These are phyloP conservation scores for Leptosomus discolor DNA, from an alignment of 2,113 vertebrate genomes.

Conservation along the genomic window DNA sequence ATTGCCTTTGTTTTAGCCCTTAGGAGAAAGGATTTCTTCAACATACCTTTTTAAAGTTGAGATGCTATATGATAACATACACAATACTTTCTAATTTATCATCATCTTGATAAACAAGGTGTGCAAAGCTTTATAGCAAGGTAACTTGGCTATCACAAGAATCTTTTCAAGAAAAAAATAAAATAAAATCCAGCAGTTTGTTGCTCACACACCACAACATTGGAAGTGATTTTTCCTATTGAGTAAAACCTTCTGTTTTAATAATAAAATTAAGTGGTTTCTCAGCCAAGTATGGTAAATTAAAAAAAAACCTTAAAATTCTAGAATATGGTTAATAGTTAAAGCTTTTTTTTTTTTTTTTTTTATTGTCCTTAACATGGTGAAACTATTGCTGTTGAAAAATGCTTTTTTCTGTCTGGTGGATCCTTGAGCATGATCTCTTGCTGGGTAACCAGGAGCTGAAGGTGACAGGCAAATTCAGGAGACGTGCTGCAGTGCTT, in stretches of 20 bases:
- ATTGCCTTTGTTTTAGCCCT: not conserved
- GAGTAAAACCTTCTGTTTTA: not conserved
- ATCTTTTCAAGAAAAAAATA: not conserved
- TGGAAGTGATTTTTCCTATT: not conserved
- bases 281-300: not conserved
- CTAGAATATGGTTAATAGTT: not conserved
- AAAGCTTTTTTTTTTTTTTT: not conserved
- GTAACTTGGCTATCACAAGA: not conserved
- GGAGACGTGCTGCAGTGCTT: not conserved
- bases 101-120: conserved; percentile 8
- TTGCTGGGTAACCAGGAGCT: not conserved
- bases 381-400: not conserved
- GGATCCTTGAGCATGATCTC: not conserved
- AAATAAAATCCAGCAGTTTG: not conserved
- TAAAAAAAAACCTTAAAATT: not conserved
- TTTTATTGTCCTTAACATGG: not conserved
- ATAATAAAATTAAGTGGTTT: not conserved
- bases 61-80: not conserved
- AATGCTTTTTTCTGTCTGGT: not conserved
- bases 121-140: not conserved
- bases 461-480: not conserved
- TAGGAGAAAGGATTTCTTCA: not conserved
- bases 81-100: not conserved
- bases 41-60: not conserved
- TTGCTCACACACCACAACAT: not conserved